Conservation (phyloP, 2,113 vertebrate genomes). For the Tauraco erythrolophus region DNA sequence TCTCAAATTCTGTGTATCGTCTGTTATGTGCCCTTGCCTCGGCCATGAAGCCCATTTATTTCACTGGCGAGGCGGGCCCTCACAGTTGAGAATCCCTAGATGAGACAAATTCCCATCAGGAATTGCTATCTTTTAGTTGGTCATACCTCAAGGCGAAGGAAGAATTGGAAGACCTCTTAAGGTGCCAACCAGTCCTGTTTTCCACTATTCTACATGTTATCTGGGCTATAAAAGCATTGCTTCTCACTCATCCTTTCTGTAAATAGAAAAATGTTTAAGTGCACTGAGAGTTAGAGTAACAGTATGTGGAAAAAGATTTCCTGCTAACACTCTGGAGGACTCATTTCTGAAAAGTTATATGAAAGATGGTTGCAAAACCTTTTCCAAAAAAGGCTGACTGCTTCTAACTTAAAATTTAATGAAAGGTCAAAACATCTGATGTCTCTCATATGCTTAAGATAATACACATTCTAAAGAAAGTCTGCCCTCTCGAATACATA, state of each 20-base stretch:
- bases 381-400: background rate
- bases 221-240: background rate
- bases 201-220: background rate
- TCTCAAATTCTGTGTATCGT: rapidly evolving
- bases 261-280: background rate
- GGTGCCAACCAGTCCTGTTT: background rate
- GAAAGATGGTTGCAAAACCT: background rate
- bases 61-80: background rate
- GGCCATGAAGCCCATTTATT: background rate
- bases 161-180: background rate
- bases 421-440: background rate
- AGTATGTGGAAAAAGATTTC: background rate
- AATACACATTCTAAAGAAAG: background rate
- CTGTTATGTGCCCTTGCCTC: background rate
- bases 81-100: background rate
- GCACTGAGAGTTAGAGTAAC: background rate
- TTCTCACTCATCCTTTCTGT: background rate
- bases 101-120: background rate
- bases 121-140: background rate
- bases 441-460: background rate
- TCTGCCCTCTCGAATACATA: background rate
- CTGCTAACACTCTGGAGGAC: background rate
- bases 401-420: background rate
- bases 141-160: background rate
- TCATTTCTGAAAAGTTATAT: background rate